Evolutionary conservation across 2,797 vertebrate species (phyloP).

Genomic region (Rallus crepitans): DNA sequence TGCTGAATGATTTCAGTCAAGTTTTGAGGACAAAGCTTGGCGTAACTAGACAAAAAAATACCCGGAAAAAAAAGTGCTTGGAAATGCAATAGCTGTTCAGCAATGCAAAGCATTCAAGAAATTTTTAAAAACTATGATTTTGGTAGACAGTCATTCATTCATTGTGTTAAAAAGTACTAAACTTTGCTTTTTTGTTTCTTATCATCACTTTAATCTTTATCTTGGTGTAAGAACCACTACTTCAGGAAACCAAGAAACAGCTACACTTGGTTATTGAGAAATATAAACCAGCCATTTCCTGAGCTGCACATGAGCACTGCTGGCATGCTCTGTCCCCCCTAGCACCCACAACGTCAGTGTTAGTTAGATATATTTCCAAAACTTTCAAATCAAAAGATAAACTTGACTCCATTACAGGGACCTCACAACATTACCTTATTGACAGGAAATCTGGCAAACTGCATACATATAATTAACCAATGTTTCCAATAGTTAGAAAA

Average conservation of each 20-base stretch:
- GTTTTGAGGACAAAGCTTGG: conserved; percentile 26
- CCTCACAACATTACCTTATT: not conserved
- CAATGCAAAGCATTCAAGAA: not conserved
- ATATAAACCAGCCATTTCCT: not conserved
- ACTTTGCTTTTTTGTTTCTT: not conserved
- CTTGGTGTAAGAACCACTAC: not conserved
- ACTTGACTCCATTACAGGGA: not conserved
- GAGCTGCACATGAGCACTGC: not conserved
- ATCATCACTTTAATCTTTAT: not conserved
- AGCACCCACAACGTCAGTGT: not conserved
- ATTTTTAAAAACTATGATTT: not conserved
- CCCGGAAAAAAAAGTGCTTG: not conserved
- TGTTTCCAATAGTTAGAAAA: not conserved
- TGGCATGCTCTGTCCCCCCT: not conserved
- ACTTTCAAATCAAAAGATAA: not conserved
- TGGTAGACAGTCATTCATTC: not conserved
- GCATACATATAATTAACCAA: not conserved
- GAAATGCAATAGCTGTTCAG: not conserved
- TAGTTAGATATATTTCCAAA: not conserved
- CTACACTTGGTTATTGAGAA: not conserved
- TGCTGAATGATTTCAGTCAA: not conserved
- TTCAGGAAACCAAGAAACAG: not conserved
- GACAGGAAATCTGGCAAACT: not conserved
- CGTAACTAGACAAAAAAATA: not conserved
- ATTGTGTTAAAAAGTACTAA: not conserved